Percentiles rank a stretch among this genome's conserved stretches.
Evolutionary conservation across 2,113 vertebrate genomes (phyloP).

Genomic region (Butorides virescens): DNA sequence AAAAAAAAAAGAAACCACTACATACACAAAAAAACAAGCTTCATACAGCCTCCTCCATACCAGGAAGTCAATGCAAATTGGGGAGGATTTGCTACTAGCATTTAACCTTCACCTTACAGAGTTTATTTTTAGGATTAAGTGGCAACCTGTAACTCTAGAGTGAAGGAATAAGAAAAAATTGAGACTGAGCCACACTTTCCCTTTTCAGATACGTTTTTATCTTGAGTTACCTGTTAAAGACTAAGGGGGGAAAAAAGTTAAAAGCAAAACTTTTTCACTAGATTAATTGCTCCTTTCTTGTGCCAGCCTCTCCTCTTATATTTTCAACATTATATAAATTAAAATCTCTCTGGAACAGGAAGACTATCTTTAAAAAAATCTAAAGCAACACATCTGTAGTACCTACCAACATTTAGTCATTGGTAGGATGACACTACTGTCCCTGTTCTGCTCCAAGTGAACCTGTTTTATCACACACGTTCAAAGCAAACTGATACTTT

Average conservation of each 20-base stretch:
- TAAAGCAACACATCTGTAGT: not conserved
- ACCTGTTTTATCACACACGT: not conserved
- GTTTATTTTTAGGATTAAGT: slow-evolving; percentile 3
- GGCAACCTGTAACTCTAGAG: not conserved
- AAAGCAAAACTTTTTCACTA: not conserved
- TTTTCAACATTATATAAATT: not conserved
- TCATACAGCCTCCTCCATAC: not conserved
- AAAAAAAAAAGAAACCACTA: not conserved
- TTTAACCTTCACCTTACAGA: not conserved
- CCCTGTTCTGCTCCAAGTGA: not conserved
- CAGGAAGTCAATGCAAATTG: not conserved
- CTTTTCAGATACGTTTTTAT: not conserved
- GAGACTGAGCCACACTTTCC: not conserved
- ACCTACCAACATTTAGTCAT: not conserved
- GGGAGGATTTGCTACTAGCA: slow-evolving; percentile 14
- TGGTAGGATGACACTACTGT: not conserved
- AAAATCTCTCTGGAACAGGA: not conserved
- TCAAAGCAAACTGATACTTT: not conserved
- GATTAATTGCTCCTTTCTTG: not conserved
- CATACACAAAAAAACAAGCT: not conserved
- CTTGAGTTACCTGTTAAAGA: not conserved
- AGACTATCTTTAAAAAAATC: not conserved
- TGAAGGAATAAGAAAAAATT: not conserved
- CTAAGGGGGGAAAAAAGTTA: not conserved
- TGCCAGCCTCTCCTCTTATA: not conserved